Evolutionary conservation across 2,888 invertebrate genomes (phyloP), one percentile per base, ranked within the genome.

Genomic region (Orthosia cruda): DNA sequence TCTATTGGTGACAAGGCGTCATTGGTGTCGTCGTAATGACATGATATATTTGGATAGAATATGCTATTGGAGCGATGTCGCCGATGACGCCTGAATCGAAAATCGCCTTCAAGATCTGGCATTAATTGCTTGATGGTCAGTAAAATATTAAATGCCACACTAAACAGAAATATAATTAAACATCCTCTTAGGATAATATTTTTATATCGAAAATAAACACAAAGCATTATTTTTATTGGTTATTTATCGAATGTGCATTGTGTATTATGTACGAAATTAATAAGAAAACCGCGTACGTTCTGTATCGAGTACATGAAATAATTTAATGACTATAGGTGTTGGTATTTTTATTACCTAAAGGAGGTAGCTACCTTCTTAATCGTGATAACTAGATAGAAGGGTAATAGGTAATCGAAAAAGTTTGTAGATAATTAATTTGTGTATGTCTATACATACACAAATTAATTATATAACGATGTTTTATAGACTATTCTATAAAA

Each of bases 1-100:
- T 83, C 80, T 7, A 74, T 55, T 0, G 63, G 59, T 0, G 80
- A 72, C 45, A 88, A 75, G 0, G 71, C 80, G n/a, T 86, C 82
- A 3, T 52, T 77, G 13, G n/a, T 16, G 4, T 15, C n/a, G 1
- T n/a, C 32, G n/a, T 83, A 80, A 45, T 86, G 80, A 50, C 86
- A 87, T 2, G 71, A 72, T 65, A 71, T 59, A 15, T 55, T 55
- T 20, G 55, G 55, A 55, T 55, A 23, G 23, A 55, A 55, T 23
- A 7, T 55, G 23, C 7, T 40, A 40, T 40, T 40, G 40, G 40
- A 40, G 40, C 40, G 40, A 40, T 40, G 9, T 9, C 55, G 55
- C 23, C 55, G 55, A 55, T 15, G 23, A 12, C 13, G 23, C 20
- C 55, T 13, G 4, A 54, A 20, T 54, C 20, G 55, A 15, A 55